Evolutionary conservation across 2,113 vertebrate genomes (phyloP).

Genomic region (Dicaeum eximium): DNA sequence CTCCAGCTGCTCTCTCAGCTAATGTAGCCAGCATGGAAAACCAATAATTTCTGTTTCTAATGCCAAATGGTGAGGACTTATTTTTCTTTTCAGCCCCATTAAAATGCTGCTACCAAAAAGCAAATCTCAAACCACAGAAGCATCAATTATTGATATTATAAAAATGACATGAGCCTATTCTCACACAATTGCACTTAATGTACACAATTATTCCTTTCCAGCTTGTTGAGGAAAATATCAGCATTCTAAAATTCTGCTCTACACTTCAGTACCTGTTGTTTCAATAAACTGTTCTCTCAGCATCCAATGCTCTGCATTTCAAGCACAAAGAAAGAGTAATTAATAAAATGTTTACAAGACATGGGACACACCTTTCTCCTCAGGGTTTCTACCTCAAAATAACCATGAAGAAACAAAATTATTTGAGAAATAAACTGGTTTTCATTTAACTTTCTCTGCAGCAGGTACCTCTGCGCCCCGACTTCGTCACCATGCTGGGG

Average conservation of each 20-base stretch:
- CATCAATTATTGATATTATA: accelerated
- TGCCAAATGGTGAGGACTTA: neutral
- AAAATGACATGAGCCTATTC: neutral
- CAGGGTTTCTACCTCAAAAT: neutral
- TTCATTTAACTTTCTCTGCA: neutral
- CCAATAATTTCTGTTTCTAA: neutral
- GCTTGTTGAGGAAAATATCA: neutral
- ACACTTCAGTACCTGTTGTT: neutral
- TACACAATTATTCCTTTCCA: neutral
- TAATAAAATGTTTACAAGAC: accelerated
- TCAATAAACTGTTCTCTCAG: neutral
- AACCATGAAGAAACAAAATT: neutral
- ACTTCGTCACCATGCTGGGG: too few relatives aligned
- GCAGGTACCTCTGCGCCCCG: neutral
- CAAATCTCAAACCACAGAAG: neutral
- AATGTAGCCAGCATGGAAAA: neutral
- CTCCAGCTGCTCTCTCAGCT: neutral
- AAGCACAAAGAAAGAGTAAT: neutral
- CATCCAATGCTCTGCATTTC: neutral
- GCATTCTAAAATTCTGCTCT: neutral
- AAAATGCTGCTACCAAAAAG: neutral
- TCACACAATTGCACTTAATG: neutral
- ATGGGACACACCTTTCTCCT: neutral
- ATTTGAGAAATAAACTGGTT: neutral
- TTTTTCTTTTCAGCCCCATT: neutral